phyloP scores from a whole-genome alignment of 2,888 invertebrate species.

The Resseliella maxima region DNA sequence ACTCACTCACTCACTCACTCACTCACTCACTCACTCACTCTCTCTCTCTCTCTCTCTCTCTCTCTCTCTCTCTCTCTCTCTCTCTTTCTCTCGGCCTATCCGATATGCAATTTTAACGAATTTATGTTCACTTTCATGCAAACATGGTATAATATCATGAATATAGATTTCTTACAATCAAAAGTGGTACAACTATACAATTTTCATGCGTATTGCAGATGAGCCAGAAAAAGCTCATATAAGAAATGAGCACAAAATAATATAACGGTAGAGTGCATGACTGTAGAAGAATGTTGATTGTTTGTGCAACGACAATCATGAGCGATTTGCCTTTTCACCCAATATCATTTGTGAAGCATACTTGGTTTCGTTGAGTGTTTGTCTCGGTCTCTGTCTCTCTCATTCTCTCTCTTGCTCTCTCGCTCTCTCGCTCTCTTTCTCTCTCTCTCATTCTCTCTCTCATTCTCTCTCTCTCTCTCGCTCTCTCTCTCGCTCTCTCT shows the following conservation, averaged over 20 bases:
- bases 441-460: too few relatives aligned
- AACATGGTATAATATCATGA: slow-evolving; percentile 30
- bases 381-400: too few relatives aligned
- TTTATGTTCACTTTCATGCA: not conserved
- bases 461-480: too few relatives aligned
- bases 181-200: not conserved
- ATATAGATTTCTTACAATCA: not conserved
- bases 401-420: too few relatives aligned
- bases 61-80: not conserved
- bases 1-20: too few relatives aligned
- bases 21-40: too few relatives aligned
- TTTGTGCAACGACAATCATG: slow-evolving; percentile 20
- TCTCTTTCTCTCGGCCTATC: not conserved
- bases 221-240: not conserved
- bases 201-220: not conserved
- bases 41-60: not conserved
- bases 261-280: not conserved
- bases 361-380: too few relatives aligned
- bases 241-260: not conserved
- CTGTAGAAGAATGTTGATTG: not conserved
- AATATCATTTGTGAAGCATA: too few relatives aligned
- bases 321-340: not conserved
- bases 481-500: too few relatives aligned
- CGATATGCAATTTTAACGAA: slow-evolving; percentile 7
- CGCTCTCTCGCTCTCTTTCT: too few relatives aligned